Evolutionary conservation across 2,888 invertebrate species (phyloP), one percentile per base, ranked within the genome.

Genomic region (Andricus curvator): DNA sequence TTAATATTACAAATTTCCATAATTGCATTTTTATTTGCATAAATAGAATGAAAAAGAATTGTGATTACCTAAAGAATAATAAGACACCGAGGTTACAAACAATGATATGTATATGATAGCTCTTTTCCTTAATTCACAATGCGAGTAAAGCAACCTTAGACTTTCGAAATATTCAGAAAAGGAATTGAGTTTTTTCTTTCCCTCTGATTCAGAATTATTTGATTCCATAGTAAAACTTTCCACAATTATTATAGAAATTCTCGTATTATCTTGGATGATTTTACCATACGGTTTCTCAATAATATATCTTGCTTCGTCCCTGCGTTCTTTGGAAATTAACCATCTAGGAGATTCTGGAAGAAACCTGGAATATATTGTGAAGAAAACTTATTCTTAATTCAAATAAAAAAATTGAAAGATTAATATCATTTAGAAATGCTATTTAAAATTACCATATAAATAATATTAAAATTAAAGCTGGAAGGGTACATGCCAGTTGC

Each of bases 311-410:
- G 94, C 94, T 17, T 93, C 93, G 11, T 91, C 89, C 48, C 93
- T 90, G n/a, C 93, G 92, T 79, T 93, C 93, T 84, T 94, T 93
- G 0, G 93, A 92, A 78, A 94, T 90, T 48, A 94, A 86, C 94
- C 94, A 94, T 78, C 94, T 91, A 5, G 94, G 94, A 51, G 94
- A 94, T 84, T 93, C 93, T 13, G 93, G 93, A 86, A 93, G 88
- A 22, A 88, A 88, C 92, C 93, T 90, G 70, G 56, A 4, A 17
- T 17, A 48, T 8, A n/a, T 9, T 56, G 1, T 5, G 8, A n/a
- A 56, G 3, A 2, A 9, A 56, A 5, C 33, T 56, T 8, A 9
- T 9, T 44, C 13, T 22, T 15, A 4, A 44, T 79, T 70, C 11
- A 20, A 68, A 20, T 62, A 51, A 9, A 13, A 9, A 17, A 29